Base-by-base conservation (phyloP, 2,888 invertebrate species). In the Callyntrura sp. region DNA sequence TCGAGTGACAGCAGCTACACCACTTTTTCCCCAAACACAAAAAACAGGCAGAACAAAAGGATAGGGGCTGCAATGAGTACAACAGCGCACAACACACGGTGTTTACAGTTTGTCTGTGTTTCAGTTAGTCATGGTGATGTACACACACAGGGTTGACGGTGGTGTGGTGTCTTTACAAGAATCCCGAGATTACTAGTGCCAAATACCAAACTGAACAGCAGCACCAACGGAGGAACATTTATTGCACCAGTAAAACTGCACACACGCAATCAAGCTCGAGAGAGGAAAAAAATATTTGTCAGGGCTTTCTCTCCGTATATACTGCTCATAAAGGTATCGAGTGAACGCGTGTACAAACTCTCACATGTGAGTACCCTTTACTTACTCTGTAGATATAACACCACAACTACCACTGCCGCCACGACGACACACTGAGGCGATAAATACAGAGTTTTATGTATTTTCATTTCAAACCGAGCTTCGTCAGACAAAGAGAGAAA, bases 161-260 rank as follows among this genome's bases (percentile, higher is more conserved):
- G 62, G 17, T 70, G 25, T 65, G 57, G 60, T 79, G 79, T 79
- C 79, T 79, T 60, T 60, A 79, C 43, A 17, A 79, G 79, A 79
- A 60, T 79, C 79, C 79, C 60, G 79, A 79, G 79, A 79, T 79
- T 79, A 79, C 79, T 60, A 35, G 35, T 60, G 79, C 17, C 79
- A 57, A 79, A 57, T 79, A 35, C 79, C 60, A 35, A 55, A 55
- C 55, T 28, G 14, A 25, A 55, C 23, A 76, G 73, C 76, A 48
- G 12, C 17, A 14, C 48, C 20, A 8, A 12, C 45, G 51, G 28
- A 8, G 25, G 76, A 23, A 60, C 79, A 60, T 79, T 60, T 60
- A 57, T 79, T 60, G 43, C 60, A 35, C 60, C 57, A 60, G 57
- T 60, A 20, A 79, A 79, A 60, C 35, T n/a, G 9, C 79, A 70